Percentiles rank a stretch among this genome's conserved stretches.
Conservation (phyloP, 2,113 vertebrate genomes). For the Cavia aperea region DNA sequence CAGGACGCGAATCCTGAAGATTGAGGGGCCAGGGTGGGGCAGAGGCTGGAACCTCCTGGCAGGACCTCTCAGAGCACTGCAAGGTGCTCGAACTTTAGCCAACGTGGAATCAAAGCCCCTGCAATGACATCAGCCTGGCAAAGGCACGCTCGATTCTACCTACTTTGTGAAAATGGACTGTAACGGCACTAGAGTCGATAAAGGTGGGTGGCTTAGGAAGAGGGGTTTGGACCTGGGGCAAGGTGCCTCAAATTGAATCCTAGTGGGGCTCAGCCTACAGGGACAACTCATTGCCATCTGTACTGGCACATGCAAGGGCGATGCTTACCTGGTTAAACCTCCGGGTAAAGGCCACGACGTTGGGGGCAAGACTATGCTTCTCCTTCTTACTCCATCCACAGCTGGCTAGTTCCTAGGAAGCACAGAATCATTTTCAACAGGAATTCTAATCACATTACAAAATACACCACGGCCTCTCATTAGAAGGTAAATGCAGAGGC, state of each 20-base stretch:
- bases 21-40: background rate
- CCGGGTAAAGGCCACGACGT: slow-evolving; percentile 93
- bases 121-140: background rate
- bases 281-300: background rate
- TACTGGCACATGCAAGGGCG: background rate
- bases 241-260: background rate
- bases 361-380: slow-evolving; percentile 91
- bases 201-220: too few species aligned
- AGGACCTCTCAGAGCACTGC: background rate
- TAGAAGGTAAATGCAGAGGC: background rate
- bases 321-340: slow-evolving; percentile 91
- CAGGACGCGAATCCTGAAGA: background rate
- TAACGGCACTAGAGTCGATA: background rate
- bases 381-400: slow-evolving; percentile 96
- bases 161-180: background rate
- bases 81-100: background rate
- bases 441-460: background rate
- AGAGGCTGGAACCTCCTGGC: background rate
- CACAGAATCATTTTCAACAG: slow-evolving; percentile 57
- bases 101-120: background rate
- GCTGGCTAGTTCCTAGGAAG: slow-evolving; percentile 89
- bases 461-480: background rate
- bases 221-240: background rate
- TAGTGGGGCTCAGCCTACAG: background rate
- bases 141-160: background rate